Percentiles rank a stretch among this genome's conserved stretches.
Conservation (phyloP, 2,888 invertebrate species). For the Cephalotes varians region DNA sequence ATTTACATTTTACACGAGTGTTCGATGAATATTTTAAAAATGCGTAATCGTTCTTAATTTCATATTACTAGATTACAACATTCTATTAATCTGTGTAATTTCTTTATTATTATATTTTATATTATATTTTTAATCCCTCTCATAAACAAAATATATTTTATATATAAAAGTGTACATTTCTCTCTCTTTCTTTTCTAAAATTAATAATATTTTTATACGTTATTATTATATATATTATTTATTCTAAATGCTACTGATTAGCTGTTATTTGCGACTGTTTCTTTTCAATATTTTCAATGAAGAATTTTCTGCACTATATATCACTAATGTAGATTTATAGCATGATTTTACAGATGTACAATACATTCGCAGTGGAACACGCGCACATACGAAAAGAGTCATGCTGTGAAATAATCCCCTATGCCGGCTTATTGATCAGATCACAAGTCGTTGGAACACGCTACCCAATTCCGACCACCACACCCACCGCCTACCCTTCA, state of each 20-base stretch:
- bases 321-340: not conserved
- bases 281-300: not conserved
- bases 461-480: conserved; percentile 78
- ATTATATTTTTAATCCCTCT: not conserved
- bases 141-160: not conserved
- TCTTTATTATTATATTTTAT: not conserved
- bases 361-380: conserved; percentile 4
- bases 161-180: not conserved
- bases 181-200: not conserved
- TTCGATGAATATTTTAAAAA: conserved; percentile 26
- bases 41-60: not conserved
- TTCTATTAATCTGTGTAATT: not conserved
- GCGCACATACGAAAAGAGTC: conserved; percentile 56
- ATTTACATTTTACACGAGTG: conserved; percentile 44
- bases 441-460: conserved; percentile 83
- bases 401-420: conserved; percentile 79
- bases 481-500: conserved; percentile 64
- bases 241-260: not conserved
- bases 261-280: not conserved
- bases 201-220: not conserved
- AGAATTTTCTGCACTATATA: not conserved
- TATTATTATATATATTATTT: not conserved
- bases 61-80: not conserved
- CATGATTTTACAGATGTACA: not conserved
- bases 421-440: conserved; percentile 85